Evolutionary conservation across 2,888 invertebrate genomes (phyloP).

Genomic region (Cremastinae sp.): DNA sequence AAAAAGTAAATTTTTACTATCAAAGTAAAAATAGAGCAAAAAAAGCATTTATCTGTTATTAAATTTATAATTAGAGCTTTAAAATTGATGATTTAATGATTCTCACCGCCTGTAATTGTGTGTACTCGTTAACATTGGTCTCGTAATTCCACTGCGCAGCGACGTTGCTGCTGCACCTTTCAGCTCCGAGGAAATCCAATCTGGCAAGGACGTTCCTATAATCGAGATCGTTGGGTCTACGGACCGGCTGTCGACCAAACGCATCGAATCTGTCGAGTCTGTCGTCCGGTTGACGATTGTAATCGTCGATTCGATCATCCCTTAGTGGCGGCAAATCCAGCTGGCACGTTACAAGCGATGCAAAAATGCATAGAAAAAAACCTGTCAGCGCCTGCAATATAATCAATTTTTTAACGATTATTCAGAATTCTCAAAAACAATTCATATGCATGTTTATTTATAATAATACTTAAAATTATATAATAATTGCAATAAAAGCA

Average conservation of each 20-base stretch:
- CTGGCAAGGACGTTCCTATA: conserved; percentile 82
- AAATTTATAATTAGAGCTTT: too few species aligned
- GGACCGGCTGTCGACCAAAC: conserved; percentile 50
- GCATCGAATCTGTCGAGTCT: conserved; percentile 49
- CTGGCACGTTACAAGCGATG: conserved; percentile 69
- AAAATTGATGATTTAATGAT: too few species aligned
- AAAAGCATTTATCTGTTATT: too few species aligned
- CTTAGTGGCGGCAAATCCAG: conserved; percentile 74
- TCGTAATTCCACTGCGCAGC: conserved; percentile 94
- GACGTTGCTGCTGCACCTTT: conserved; percentile 92
- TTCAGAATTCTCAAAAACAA: too few species aligned
- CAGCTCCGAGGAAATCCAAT: conserved; percentile 88
- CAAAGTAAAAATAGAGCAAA: too few species aligned
- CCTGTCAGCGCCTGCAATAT: conserved; percentile 64
- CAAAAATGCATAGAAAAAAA: conserved; percentile 60
- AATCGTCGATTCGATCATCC: conserved; percentile 66
- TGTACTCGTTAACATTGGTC: conserved; percentile 91
- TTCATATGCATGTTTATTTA: too few species aligned
- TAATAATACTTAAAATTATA: too few species aligned
- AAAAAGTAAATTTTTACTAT: too few species aligned
- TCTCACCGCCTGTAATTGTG: conserved; percentile 92
- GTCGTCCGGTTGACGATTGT: conserved; percentile 48
- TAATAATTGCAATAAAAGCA: too few species aligned
- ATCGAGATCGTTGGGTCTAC: conserved; percentile 67
- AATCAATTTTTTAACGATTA: background rate